These are phyloP conservation scores for Brachirus orientalis DNA, from an alignment of 2,113 vertebrate species.

Conservation along the genomic window DNA sequence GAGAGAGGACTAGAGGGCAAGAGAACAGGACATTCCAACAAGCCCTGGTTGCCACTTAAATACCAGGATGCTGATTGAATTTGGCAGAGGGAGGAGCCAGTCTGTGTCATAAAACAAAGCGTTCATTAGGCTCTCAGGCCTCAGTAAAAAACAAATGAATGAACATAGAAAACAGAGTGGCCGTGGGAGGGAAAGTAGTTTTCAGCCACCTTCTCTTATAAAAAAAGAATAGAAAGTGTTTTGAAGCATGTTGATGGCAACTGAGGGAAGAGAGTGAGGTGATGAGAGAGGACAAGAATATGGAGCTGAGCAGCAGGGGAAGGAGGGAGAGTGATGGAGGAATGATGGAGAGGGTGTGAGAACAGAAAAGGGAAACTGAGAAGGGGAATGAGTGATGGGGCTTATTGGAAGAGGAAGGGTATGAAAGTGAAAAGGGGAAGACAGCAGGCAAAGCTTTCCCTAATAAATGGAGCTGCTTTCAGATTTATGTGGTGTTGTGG, in stretches of 20 bases:
- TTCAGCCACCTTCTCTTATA: constrained; percentile 1
- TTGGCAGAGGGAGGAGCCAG: constrained; percentile 51
- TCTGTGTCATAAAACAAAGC: constrained; percentile 60
- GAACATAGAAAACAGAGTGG: constrained; percentile 32
- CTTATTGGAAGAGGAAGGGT: constrained; percentile 61
- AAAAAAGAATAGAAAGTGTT: constrained; percentile 57
- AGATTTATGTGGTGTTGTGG: constrained; percentile 73
- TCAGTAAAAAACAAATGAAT: constrained; percentile 49
- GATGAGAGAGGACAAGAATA: constrained; percentile 69
- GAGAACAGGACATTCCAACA: constrained; percentile 57
- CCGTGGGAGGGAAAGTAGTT: constrained; percentile 25
- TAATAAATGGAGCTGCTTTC: constrained; percentile 62
- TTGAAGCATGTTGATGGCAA: constrained; percentile 33
- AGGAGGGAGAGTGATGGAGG: constrained; percentile 41
- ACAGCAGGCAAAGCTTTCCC: constrained; percentile 71
- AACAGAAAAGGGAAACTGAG: constrained; percentile 70
- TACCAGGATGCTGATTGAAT: constrained; percentile 61
- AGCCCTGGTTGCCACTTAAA: constrained; percentile 56
- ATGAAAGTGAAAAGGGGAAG: constrained; percentile 68
- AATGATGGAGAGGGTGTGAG: constrained; percentile 71
- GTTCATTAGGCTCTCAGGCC: constrained; percentile 52
- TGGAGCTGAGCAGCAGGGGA: constrained; percentile 58
- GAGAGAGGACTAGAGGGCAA: constrained; percentile 37
- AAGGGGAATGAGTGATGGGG: constrained; percentile 72
- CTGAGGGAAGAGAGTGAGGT: constrained; percentile 47